These are phyloP conservation scores for Hirtodrosophila cameraria DNA, from an alignment of 2,888 invertebrate genomes.

Conservation along the genomic window DNA sequence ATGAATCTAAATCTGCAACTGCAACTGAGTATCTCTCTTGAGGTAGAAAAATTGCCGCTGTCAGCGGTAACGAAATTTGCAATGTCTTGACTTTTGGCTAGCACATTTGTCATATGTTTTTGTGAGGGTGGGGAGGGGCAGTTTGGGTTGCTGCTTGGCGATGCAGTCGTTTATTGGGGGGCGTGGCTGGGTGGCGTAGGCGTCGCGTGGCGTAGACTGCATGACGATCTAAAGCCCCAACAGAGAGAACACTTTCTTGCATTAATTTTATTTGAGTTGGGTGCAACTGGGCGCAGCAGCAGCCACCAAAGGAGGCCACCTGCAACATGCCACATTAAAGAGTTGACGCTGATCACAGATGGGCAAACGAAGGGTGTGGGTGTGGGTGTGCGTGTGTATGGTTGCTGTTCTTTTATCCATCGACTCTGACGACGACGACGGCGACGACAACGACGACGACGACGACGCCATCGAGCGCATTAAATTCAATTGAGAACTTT, in stretches of 20 bases:
- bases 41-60: conserved; percentile 69
- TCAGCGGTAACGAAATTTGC: conserved; percentile 63
- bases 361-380: not conserved
- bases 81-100: conserved; percentile 58
- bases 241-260: conserved; percentile 17
- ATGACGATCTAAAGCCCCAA: conserved; percentile 54
- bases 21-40: conserved; percentile 20
- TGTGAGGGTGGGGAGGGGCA: not conserved
- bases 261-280: conserved; percentile 66
- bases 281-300: conserved; percentile 74
- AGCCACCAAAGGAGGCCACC: conserved; percentile 63
- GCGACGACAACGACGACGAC: too few species aligned
- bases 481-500: conserved; percentile 66
- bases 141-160: too few species aligned
- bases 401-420: conserved; percentile 22
- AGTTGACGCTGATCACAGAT: conserved; percentile 14
- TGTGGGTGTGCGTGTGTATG: not conserved
- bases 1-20: conserved; percentile 62
- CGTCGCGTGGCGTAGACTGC: conserved; percentile 79
- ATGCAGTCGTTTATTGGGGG: conserved; percentile 29
- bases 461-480: conserved; percentile 15
- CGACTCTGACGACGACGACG: conserved; percentile 1
- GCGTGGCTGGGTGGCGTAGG: conserved; percentile 56
- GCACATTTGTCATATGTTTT: conserved; percentile 40
- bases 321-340: conserved; percentile 67